These are phyloP conservation scores for Enteromius treurensis DNA, from an alignment of 2,797 vertebrate species.

Conservation along the genomic window DNA sequence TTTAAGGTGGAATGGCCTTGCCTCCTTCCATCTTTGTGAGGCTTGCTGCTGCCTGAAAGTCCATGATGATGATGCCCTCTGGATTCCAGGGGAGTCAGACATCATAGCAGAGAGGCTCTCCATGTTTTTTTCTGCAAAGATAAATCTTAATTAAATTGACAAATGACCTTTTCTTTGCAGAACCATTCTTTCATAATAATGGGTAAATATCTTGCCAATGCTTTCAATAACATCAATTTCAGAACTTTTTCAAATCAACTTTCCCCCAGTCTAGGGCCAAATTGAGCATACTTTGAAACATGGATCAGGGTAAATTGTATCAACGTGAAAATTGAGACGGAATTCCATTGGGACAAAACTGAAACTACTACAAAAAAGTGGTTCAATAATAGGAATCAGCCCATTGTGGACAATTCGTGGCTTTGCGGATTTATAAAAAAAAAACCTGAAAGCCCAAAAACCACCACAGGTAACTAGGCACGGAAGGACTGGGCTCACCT, in stretches of 20 bases:
- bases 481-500: no score
- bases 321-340: background rate
- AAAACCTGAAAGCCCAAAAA: no score
- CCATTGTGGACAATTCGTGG: no score
- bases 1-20: slow-evolving; percentile 35
- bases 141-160: background rate
- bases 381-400: no score
- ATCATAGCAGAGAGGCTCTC: slow-evolving; percentile 30
- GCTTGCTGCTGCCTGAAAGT: slow-evolving; percentile 31
- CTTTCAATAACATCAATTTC: background rate
- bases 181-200: background rate
- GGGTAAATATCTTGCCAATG: background rate
- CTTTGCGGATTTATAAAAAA: no score
- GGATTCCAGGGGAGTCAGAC: slow-evolving; percentile 11
- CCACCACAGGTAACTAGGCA: no score
- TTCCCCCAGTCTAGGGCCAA: background rate
- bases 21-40: slow-evolving; percentile 32
- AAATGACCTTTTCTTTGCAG: background rate
- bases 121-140: slow-evolving; percentile 37
- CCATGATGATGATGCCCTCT: slow-evolving; percentile 19
- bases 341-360: no score
- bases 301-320: background rate
- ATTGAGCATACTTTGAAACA: background rate
- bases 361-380: no score
- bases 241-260: background rate